Evolutionary conservation across 2,113 vertebrate species (phyloP).

Genomic region (Proterorhinus semilunaris): DNA sequence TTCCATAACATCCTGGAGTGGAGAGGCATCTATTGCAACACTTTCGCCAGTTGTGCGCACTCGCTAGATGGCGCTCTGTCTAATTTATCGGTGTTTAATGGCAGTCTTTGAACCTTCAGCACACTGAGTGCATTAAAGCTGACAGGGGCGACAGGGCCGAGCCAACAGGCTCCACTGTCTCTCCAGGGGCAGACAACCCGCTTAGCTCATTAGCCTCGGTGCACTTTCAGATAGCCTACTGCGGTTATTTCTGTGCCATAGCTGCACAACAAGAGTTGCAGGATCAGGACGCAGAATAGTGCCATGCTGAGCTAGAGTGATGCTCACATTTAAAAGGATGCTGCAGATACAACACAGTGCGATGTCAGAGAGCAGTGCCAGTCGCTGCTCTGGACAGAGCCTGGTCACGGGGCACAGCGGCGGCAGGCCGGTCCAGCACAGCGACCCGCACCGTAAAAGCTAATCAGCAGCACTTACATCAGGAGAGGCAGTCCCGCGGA

Average conservation of each 20-base stretch:
- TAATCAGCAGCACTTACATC: constrained; percentile 71
- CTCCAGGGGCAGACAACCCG: neutral
- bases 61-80: constrained; percentile 56
- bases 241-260: constrained; percentile 6
- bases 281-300: neutral
- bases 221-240: constrained; percentile 19
- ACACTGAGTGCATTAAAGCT: constrained; percentile 22
- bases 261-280: neutral
- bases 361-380: constrained; percentile 10
- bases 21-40: constrained; percentile 10
- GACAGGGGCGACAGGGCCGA: constrained; percentile 22
- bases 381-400: constrained; percentile 12
- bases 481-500: constrained; percentile 57
- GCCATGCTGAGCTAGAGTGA: constrained; percentile 4
- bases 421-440: constrained; percentile 36
- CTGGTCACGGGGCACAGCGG: constrained; percentile 32
- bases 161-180: constrained; percentile 18
- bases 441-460: neutral
- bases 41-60: constrained; percentile 1
- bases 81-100: constrained; percentile 17
- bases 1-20: constrained; percentile 11
- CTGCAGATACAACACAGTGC: neutral
- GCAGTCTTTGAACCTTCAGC: constrained; percentile 44
- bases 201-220: neutral
- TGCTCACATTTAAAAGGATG: neutral